Evolutionary conservation across 2,888 invertebrate species (phyloP).

Genomic region (Palloptera scutellata): DNA sequence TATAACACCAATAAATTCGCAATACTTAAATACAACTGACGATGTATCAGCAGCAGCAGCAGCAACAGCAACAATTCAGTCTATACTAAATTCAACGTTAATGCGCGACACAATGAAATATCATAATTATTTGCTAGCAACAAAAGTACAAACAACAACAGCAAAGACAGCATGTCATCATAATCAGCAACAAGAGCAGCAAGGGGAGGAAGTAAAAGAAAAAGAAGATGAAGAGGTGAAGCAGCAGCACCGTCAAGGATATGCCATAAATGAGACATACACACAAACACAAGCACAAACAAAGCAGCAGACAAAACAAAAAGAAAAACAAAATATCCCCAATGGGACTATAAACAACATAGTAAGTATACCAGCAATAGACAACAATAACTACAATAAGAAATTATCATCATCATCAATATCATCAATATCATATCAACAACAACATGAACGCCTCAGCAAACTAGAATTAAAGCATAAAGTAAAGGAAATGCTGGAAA

Average conservation of each 20-base stretch:
- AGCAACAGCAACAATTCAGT: slow-evolving; percentile 19
- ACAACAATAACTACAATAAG: slow-evolving; percentile 21
- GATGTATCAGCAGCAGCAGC: slow-evolving; percentile 13
- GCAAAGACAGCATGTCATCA: slow-evolving; percentile 33
- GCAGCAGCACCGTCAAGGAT: background rate
- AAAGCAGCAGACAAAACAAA: background rate
- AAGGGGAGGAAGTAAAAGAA: slow-evolving; percentile 9
- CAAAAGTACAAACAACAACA: slow-evolving; percentile 36
- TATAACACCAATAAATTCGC: slow-evolving; percentile 46
- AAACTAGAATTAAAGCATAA: no score
- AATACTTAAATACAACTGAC: slow-evolving; percentile 30
- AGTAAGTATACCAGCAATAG: background rate
- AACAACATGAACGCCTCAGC: no score
- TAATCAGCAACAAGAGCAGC: slow-evolving; percentile 28
- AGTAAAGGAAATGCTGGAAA: background rate
- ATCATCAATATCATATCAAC: no score
- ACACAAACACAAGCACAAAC: background rate
- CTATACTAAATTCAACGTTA: slow-evolving; percentile 15
- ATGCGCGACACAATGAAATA: slow-evolving; percentile 39
- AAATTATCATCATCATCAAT: background rate
- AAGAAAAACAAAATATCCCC: slow-evolving; percentile 5
- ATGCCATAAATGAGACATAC: background rate
- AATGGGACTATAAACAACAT: no score
- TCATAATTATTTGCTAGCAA: slow-evolving; percentile 49
- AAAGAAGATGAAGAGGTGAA: background rate